Base-by-base conservation (phyloP, 2,888 invertebrate genomes). In the Ectropis crepuscularia region DNA sequence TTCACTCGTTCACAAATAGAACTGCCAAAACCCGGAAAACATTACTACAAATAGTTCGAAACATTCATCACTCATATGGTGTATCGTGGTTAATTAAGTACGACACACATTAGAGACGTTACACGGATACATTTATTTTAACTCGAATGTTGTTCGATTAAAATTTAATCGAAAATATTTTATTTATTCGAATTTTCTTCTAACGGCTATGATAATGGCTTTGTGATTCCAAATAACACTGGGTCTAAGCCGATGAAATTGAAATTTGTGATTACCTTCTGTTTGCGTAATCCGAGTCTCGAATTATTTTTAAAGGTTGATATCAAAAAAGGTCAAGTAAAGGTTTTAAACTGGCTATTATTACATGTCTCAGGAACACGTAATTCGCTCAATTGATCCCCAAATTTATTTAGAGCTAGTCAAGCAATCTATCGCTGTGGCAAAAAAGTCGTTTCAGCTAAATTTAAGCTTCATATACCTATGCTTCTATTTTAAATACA, bases 21-120 rank as follows among this genome's bases (percentile, higher is more conserved):
- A 55, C 55, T 47, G 55, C 6, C 12, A 42, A 53, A 50, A 46
- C 55, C 64, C 60, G 60, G 59, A 60, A 60, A 39, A 54, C 36
- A 55, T 50, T 41, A 55, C 51, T 37, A 43, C 54, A 53, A 55
- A 57, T 60, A 43, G 47, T 43, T 43, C 47, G 47, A 48, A 47
- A 11, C 45, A 43, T 55, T 60, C 54, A 57, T 64, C 43, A 53
- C 47, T 60, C 64, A 57, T 46, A 37, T 28, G 6, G 53, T 37
- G n/a, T 50, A 43, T 41, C 59, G 48, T 58, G 47, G n/a, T 41
- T 59, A 63, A 63, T 63, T 63, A 63, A 39, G 12, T 47, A 16
- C 9, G 36, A 53, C 36, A 36, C 28, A 39, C 16, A 38, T 38
- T 54, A 54, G 54, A 37, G 46, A 46, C 9, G 37, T 36, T 7